These are phyloP conservation scores for Channa argus DNA, from an alignment of 2,113 vertebrate species.

Conservation along the genomic window DNA sequence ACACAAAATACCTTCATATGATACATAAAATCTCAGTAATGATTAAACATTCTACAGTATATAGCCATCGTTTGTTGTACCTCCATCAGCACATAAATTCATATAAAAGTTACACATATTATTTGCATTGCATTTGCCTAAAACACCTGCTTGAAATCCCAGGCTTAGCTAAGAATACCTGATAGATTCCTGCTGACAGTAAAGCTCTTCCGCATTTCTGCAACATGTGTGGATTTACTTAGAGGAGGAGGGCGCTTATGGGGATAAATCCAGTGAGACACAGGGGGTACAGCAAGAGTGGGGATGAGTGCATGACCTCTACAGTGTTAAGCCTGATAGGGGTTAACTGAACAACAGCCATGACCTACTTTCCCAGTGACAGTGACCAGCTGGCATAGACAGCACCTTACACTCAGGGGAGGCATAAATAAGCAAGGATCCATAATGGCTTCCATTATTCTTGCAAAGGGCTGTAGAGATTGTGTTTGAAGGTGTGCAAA, in stretches of 20 bases:
- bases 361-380: conserved; percentile 77
- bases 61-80: no score
- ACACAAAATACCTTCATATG: neutral
- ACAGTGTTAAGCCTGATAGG: conserved; percentile 63
- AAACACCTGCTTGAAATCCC: conserved; percentile 32
- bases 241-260: neutral
- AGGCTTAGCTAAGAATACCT: conserved; percentile 38
- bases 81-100: no score
- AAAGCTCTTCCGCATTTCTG: conserved; percentile 42
- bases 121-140: no score
- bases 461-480: conserved; percentile 9
- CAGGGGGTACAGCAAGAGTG: conserved; percentile 52
- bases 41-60: no score
- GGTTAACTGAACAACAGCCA: conserved; percentile 61
- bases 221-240: conserved; percentile 65
- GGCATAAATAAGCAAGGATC: neutral
- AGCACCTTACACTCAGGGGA: neutral
- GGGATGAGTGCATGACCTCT: conserved; percentile 51
- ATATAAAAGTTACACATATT: no score
- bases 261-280: conserved; percentile 67
- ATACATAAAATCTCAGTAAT: neutral
- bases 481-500: neutral
- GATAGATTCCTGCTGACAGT: conserved; percentile 61
- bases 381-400: conserved; percentile 70
- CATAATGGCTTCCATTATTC: conserved; percentile 9